Evolutionary conservation across 2,888 invertebrate species (phyloP), one percentile per base, ranked within the genome.

Genomic region (Chrysolina oricalcia): DNA sequence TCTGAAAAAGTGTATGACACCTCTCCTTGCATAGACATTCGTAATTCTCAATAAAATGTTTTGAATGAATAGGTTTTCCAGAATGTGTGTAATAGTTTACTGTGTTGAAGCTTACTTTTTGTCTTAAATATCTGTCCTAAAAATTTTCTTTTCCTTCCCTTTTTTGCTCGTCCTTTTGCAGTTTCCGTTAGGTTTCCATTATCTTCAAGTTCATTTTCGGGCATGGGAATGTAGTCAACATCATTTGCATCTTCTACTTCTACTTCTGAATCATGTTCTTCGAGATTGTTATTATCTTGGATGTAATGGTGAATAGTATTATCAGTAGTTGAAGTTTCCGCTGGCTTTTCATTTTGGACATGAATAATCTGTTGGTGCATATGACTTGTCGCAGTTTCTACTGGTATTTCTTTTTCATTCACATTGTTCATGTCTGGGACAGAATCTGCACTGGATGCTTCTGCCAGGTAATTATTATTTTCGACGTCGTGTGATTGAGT

Each of bases 161-260:
- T 64, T 21, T 63, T 40, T 63, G 40, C 40, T 63, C 64, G 64
- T 64, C 41, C 64, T 64, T 13, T 64, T 64, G 64, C 64, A 64
- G 40, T 64, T 64, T 27, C 35, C 64, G 64, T 64, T 41, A 40
- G n/a, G 64, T 64, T 64, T 35, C n/a, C 41, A 41, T 64, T 21
- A 64, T 64, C 64, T 40, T 64, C 40, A 64, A 64, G 64, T 64
- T 62, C 21, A 62, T 62, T 62, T 62, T 62, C 62, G 27, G 62
- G 27, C 62, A 62, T 27, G 62, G 62, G 62, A 62, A 62, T 62
- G 35, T 62, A 62, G 62, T 62, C 23, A 62, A 62, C 62, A 62
- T 62, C 62, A 64, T n/a, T 21, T 64, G 64, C 64, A 64, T 64
- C 48, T 48, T 48, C 48, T 48, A 48, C 41, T 41, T 27, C 27